A percentile compares a stretch with the other conserved stretches of the same genome.
These are phyloP conservation scores for Schizopygopsis pylzovi DNA, from an alignment of 2,797 vertebrate genomes.

Conservation along the genomic window DNA sequence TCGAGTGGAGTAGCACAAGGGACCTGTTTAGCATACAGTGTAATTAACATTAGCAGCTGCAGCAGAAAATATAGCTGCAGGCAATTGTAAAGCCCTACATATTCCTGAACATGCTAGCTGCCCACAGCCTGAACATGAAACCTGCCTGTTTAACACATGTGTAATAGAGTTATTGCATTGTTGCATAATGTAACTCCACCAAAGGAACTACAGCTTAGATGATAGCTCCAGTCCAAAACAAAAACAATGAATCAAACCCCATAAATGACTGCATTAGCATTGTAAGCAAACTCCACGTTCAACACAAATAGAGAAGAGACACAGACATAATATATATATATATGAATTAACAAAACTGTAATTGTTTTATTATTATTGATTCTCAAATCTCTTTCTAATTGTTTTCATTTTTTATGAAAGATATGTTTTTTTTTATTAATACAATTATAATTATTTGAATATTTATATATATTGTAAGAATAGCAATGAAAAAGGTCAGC, in stretches of 20 bases:
- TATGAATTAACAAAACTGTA: too few species aligned
- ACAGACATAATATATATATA: too few species aligned
- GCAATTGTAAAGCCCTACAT: neutral
- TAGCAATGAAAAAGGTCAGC: neutral
- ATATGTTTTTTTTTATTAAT: neutral
- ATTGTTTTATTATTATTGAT: neutral
- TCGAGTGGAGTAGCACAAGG: slow-evolving; percentile 5
- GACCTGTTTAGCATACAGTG: slow-evolving; percentile 14
- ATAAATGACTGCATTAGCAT: neutral
- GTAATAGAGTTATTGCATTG: neutral
- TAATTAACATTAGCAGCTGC: slow-evolving; percentile 33
- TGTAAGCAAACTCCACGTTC: neutral
- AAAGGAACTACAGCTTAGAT: neutral
- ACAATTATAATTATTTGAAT: neutral
- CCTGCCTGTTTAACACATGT: slow-evolving; percentile 1
- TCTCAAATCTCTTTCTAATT: neutral
- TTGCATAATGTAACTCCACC: neutral
- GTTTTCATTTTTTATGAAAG: neutral
- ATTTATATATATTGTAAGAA: neutral
- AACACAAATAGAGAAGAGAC: neutral
- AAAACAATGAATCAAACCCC: neutral
- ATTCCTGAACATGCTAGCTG: slow-evolving; percentile 10
- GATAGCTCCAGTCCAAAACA: neutral
- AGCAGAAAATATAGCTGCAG: neutral
- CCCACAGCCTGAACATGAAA: slow-evolving; percentile 15